Evolutionary conservation across 2,113 vertebrate genomes (phyloP).

Genomic region (Glareola pratincola): DNA sequence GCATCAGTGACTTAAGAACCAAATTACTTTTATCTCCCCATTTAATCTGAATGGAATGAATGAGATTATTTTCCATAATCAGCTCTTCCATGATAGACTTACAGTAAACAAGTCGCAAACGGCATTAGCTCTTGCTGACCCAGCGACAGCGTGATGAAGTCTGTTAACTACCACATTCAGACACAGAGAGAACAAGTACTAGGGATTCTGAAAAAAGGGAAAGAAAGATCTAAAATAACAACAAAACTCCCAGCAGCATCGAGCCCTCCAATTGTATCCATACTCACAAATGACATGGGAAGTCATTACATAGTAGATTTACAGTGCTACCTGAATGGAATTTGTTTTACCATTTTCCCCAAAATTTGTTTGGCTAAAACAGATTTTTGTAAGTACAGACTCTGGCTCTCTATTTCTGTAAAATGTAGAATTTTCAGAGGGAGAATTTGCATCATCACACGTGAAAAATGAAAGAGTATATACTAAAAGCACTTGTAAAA

Average conservation of each 20-base stretch:
- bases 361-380: background rate
- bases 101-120: background rate
- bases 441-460: background rate
- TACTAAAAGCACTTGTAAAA: background rate
- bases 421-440: background rate
- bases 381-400: background rate
- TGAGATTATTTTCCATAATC: slow-evolving; percentile 39
- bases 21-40: background rate
- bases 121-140: background rate
- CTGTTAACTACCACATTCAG: background rate
- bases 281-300: background rate
- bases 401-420: background rate
- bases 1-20: background rate
- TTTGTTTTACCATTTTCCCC: background rate
- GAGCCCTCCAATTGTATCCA: background rate
- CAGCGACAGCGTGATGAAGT: background rate
- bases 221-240: background rate
- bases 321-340: background rate
- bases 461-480: background rate
- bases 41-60: slow-evolving; percentile 42
- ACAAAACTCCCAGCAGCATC: background rate
- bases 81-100: slow-evolving; percentile 31
- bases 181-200: background rate
- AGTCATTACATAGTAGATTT: background rate
- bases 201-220: background rate